Base-by-base conservation (phyloP, 2,113 vertebrate genomes). In the Megalops atlanticus region DNA sequence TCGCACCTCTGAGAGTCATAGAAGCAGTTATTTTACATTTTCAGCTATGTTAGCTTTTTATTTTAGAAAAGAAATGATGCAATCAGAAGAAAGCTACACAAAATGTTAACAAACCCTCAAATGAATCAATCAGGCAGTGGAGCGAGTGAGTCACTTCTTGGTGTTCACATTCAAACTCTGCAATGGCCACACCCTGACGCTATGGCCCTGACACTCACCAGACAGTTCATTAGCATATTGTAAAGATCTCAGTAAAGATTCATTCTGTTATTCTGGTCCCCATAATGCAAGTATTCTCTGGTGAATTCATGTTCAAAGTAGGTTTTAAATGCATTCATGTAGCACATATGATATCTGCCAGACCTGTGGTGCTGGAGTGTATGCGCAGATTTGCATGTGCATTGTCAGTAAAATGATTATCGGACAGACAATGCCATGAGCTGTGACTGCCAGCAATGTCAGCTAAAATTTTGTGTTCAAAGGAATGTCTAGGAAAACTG, bases 21-120 rank as follows among this genome's bases (percentile, higher is more conserved):
- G 69, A 80, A 58, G 79, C 70, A 27, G 79, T 73, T 49, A 72
- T 73, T 80, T 39, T 68, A 31, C 54, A 24, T 71, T 79, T 38
- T 47, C 33, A 38, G n/a, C 12, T 68, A 35, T 71, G 35, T 71
- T 79, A 41, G 21, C 18, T 74, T 74, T 40, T 78, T 64, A 5
- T 40, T 68, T 10, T 31, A 80, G n/a, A 43, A 80, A 54, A 47
- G 33, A 31, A 80, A 45, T 36, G 68, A 80, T 38, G 79, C 69
- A 71, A 71, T 38, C 31, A 38, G 36, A 14, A 71, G 35, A 74
- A 80, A 52, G 24, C 54, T 39, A 40, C 31, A 54, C 68, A 79
- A 24, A 69, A 33, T 80, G 68, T 58, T 36, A 78, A 68, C 38
- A 80, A 73, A 74, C 33, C 33, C 33, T 43, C n/a, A 73, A 39